These are phyloP conservation scores for Ericerus pela DNA, from an alignment of 1,140 invertebrate species.

Conservation along the genomic window DNA sequence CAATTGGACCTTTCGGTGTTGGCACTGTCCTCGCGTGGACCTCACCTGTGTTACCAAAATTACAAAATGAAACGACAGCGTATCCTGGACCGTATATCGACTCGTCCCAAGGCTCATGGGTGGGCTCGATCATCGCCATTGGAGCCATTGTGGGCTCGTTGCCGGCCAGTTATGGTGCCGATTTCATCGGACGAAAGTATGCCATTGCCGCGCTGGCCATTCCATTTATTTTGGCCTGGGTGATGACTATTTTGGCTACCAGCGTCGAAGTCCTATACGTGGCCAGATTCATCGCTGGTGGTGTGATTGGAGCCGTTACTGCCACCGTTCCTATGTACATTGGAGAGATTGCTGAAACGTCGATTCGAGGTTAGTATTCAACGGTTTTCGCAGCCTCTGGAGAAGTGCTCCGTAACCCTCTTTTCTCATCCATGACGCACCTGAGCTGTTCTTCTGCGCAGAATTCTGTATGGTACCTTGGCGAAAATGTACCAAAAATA, in stretches of 20 bases:
- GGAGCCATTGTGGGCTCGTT: constrained; percentile 46
- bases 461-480: too few species aligned
- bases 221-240: constrained; percentile 37
- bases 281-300: constrained; percentile 58
- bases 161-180: constrained; percentile 42
- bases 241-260: constrained; percentile 48
- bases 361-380: constrained; percentile 41
- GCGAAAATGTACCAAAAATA: too few species aligned
- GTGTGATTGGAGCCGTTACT: constrained; percentile 19
- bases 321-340: constrained; percentile 30
- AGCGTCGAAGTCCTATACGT: constrained; percentile 44
- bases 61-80: constrained; percentile 28
- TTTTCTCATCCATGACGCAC: too few species aligned
- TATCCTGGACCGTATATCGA: background rate
- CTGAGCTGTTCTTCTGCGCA: too few species aligned
- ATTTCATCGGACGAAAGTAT: constrained; percentile 45
- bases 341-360: constrained; percentile 26
- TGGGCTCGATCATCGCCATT: constrained; percentile 50
- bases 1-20: constrained; percentile 51
- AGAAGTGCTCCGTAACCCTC: too few species aligned
- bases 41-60: constrained; percentile 45
- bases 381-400: too few species aligned
- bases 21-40: constrained; percentile 60
- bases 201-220: constrained; percentile 18
- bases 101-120: constrained; percentile 46